phyloP scores from a whole-genome alignment of 2,888 invertebrate genomes.

The Biston stratarius region DNA sequence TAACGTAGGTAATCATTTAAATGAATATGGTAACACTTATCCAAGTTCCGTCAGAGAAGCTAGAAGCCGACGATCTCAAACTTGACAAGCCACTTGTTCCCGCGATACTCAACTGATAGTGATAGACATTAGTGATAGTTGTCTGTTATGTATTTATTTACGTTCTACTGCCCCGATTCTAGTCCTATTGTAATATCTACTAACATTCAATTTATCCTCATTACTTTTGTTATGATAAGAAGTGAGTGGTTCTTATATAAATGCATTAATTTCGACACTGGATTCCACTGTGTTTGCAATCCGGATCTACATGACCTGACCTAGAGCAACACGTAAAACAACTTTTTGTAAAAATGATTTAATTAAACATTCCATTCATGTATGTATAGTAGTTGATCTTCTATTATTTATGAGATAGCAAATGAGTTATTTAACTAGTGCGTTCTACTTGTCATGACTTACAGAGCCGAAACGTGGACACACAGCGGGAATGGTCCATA shows the following conservation, averaged over 20 bases:
- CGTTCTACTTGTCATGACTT: no score
- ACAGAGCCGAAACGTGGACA: no score
- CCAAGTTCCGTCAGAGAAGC: no score
- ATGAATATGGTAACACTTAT: no score
- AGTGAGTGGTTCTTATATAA: slow-evolving; percentile 30
- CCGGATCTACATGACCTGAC: slow-evolving; percentile 28
- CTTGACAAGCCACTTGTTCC: neutral
- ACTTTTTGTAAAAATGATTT: slow-evolving; percentile 15
- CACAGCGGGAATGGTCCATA: no score
- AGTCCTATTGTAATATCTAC: slow-evolving; percentile 13
- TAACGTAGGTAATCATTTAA: no score
- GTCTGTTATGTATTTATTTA: slow-evolving; percentile 24
- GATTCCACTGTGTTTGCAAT: slow-evolving; percentile 15
- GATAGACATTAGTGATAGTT: slow-evolving; percentile 12
- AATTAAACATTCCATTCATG: slow-evolving; percentile 6
- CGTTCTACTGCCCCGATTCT: slow-evolving; percentile 17
- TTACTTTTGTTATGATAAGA: slow-evolving; percentile 18
- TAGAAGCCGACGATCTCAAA: neutral
- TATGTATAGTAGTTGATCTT: neutral
- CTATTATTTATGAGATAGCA: neutral
- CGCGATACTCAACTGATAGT: neutral
- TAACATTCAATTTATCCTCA: slow-evolving; percentile 19
- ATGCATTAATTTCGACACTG: slow-evolving; percentile 18
- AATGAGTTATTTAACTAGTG: no score
- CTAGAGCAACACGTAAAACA: slow-evolving; percentile 14